Conservation (phyloP, 2,888 invertebrate genomes). For the Machimus rusticus region DNA sequence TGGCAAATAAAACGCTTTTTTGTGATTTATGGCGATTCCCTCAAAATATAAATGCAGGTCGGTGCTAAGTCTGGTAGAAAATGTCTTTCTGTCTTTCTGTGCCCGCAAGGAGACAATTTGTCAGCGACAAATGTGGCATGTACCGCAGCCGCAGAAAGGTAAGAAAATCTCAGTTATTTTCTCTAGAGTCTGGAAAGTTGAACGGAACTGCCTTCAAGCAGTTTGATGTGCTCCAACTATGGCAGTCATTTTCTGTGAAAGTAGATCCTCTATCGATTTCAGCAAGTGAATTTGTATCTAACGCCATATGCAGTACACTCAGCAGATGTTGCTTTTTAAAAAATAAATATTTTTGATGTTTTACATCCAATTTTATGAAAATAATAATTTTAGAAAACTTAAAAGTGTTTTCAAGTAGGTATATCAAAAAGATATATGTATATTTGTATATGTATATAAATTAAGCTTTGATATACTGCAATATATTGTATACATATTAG, state of each 20-base stretch:
- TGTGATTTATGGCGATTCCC: constrained; percentile 16
- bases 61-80: not conserved
- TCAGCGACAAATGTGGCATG: not conserved
- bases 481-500: too few relatives aligned
- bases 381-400: not conserved
- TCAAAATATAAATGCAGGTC: constrained; percentile 9
- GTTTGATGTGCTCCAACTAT: not conserved
- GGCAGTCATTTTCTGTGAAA: not conserved
- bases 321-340: not conserved
- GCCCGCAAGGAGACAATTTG: constrained; percentile 11
- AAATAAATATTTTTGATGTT: not conserved
- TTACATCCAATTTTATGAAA: not conserved
- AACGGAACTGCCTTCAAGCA: not conserved
- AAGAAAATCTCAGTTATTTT: not conserved
- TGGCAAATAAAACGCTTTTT: constrained; percentile 6
- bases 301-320: not conserved
- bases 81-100: not conserved
- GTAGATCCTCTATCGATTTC: not conserved
- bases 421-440: too few relatives aligned
- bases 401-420: too few relatives aligned
- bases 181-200: not conserved
- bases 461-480: too few relatives aligned
- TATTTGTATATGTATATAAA: too few relatives aligned
- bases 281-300: not conserved
- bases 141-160: not conserved